phyloP scores from a whole-genome alignment of 2,797 vertebrate species.

The Phrynocephalus vlangalii region DNA sequence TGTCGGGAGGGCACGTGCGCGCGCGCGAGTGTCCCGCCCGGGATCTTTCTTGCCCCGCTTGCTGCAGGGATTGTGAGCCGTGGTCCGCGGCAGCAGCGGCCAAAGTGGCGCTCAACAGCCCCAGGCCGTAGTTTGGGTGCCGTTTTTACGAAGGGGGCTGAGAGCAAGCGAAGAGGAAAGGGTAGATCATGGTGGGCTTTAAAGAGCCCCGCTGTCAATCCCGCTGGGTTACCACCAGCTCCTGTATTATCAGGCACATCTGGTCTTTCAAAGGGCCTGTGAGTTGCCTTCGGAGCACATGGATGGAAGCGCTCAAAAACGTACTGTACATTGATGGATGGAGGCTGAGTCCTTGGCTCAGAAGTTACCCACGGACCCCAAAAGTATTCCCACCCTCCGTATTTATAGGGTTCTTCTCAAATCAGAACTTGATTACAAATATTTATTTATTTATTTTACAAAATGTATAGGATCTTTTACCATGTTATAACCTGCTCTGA shows the following conservation, averaged over 20 bases:
- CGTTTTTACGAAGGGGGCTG: constrained; percentile 3
- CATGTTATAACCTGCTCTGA: too few relatives aligned
- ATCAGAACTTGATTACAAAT: not conserved
- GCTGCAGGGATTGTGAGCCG: too few relatives aligned
- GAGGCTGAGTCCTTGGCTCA: not conserved
- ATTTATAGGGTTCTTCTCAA: not conserved
- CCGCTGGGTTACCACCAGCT: not conserved
- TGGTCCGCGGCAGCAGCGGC: too few relatives aligned
- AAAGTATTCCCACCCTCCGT: not conserved
- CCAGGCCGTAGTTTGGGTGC: not conserved
- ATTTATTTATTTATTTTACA: too few relatives aligned
- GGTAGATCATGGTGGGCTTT: not conserved
- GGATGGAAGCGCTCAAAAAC: not conserved
- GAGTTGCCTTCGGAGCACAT: too few relatives aligned
- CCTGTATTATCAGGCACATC: not conserved
- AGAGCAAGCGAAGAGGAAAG: not conserved
- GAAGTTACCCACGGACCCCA: not conserved
- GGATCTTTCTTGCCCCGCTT: too few relatives aligned
- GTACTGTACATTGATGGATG: not conserved
- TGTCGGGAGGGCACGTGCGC: not conserved
- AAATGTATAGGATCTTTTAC: too few relatives aligned
- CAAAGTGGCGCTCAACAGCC: too few relatives aligned
- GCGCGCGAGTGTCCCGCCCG: not conserved
- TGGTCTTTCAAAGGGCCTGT: not conserved
- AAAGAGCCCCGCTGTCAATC: not conserved